Evolutionary conservation across 2,888 invertebrate genomes (phyloP), one percentile per base, ranked within the genome.

Genomic region (Ametastegia equiseti): DNA sequence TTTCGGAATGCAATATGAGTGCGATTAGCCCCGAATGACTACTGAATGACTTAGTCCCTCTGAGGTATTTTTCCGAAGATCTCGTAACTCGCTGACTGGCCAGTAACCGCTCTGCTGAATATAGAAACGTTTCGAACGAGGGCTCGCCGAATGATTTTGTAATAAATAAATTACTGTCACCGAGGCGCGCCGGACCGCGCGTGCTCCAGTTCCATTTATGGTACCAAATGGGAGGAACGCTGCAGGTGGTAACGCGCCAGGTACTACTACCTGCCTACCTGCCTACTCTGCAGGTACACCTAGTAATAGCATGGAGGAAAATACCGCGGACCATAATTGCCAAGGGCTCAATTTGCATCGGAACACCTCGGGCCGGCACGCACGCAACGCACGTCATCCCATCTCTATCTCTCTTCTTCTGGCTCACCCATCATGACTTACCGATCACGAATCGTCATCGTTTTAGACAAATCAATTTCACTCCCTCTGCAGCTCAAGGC

Each of bases 181-280:
- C 82, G 84, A 87, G n/a, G n/a, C n/a, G n/a, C n/a, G n/a, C n/a
- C n/a, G n/a, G n/a, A n/a, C n/a, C n/a, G 86, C 87, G 86, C 86
- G 88, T 88, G 89, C 88, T 90, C 89, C 86, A 88, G 88, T 88
- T 90, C 89, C 90, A 87, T 89, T 87, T 89, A 90, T 87, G 89
- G 89, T 84, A 84, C 86, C 87, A 89, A 88, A 86, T 86, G 84
- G 85, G 83, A 85, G 83, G 82, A 86, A 23, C 39, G 60, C 60
- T 63, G 54, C 54, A 50, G 73, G 73, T 75, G 42, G 33, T 45
- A 42, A 47, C 54, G 47, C 50, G 73, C 54, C 73, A 71, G 45
- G 71, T 60, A 30, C 2, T 47, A 60, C 11, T 23, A 54, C n/a
- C 6, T 7, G 9, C 15, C 2, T 47, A 47, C 1, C n/a, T 47